Base-by-base conservation (phyloP, 2,888 invertebrate species). In the Diarsia mendica region DNA sequence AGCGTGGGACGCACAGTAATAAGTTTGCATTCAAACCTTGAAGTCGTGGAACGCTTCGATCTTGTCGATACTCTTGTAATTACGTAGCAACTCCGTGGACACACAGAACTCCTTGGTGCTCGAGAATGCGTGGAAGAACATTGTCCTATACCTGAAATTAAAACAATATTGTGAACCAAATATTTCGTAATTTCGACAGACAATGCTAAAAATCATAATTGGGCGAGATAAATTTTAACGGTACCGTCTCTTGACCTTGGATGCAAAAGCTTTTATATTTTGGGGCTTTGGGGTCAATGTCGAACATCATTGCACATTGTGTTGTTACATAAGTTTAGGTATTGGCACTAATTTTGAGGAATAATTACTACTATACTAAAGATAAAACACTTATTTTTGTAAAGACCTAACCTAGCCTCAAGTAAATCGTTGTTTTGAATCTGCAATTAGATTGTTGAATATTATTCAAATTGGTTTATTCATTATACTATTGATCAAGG, bases 81-180 rank as follows among this genome's bases (percentile, higher is more conserved):
- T 98, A 90, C 97, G 97, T 58, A 98, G 94, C 64, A 98, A 96
- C 84, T 97, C 97, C 20, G 98, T 98, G 15, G 98, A 97, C 10
- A 98, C 98, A 74, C 97, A 97, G 92, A 98, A 98, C 93, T 98
- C 98, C 84, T 98, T 97, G 67, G 98, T 98, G 87, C 98, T 98
- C 51, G 98, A 97, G 93, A 98, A 96, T 0, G 98, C 97, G 92
- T 98, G 98, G 97, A 98, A 98, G 93, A 98, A 98, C 86, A 98
- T 96, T 39, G 97, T 98, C 82, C 98, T 97, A 83, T 96, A 97
- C 74, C 97, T 97, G 91, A 78, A 95, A 72, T 75, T 69, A 80
- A 81, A 79, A 85, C 80, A 85, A 83, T 88, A 82, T 84, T 84
- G 85, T 86, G 70, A 75, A 83, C 70, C 9, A 53, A 72, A 66